phyloP scores from a whole-genome alignment of 2,888 invertebrate species.

The Shargacucullia verbasci region DNA sequence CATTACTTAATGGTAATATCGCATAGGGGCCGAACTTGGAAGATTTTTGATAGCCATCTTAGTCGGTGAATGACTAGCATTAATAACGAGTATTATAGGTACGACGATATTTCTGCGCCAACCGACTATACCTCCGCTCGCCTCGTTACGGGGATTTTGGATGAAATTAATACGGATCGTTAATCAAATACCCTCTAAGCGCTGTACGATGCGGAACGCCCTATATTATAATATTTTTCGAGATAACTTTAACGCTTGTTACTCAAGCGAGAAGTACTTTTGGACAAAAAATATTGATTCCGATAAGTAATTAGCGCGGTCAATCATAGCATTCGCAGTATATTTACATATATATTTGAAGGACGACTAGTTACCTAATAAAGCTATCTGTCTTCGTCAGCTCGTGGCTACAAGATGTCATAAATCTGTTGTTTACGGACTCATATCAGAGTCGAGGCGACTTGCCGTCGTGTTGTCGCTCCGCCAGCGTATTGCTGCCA shows the following conservation, averaged over 20 bases:
- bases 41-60: slow-evolving; percentile 56
- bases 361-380: slow-evolving; percentile 41
- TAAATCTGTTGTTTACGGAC: slow-evolving; percentile 59
- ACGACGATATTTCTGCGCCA: slow-evolving; percentile 64
- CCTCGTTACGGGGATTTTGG: slow-evolving; percentile 78
- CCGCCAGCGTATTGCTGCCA: slow-evolving; percentile 31
- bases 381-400: slow-evolving; percentile 62
- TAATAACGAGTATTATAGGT: slow-evolving; percentile 70
- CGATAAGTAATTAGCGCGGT: slow-evolving; percentile 16
- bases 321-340: slow-evolving; percentile 9
- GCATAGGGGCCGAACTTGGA: slow-evolving; percentile 31
- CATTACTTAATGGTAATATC: slow-evolving; percentile 50
- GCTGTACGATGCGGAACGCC: slow-evolving; percentile 67
- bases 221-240: slow-evolving; percentile 70
- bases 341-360: slow-evolving; percentile 22
- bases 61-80: slow-evolving; percentile 68
- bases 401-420: slow-evolving; percentile 43
- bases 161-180: slow-evolving; percentile 82
- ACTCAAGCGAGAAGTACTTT: slow-evolving; percentile 9
- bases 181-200: slow-evolving; percentile 79
- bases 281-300: slow-evolving; percentile 13
- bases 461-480: slow-evolving; percentile 34
- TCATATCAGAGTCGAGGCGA: slow-evolving; percentile 46
- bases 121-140: slow-evolving; percentile 61
- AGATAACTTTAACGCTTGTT: slow-evolving; percentile 53